Evolutionary conservation across 2,113 vertebrate species (phyloP).

Genomic region (Malurus elegans): DNA sequence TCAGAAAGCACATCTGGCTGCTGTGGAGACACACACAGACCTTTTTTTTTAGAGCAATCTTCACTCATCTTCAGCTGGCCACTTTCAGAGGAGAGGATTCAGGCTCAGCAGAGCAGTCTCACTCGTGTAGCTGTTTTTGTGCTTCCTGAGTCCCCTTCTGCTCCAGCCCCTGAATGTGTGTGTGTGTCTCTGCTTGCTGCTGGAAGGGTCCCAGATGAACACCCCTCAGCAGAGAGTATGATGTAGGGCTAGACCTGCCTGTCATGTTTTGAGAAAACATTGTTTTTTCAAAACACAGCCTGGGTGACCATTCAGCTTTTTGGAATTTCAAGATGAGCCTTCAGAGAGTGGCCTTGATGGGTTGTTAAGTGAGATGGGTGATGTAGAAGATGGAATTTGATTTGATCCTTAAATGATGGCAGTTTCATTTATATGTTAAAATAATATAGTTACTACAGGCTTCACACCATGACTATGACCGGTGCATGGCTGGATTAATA

Average conservation of each 20-base stretch:
- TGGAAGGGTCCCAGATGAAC: not conserved
- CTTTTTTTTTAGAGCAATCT: not conserved
- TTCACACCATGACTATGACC: fast-evolving
- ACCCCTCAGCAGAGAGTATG: not conserved
- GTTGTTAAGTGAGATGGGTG: not conserved
- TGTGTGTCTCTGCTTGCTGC: not conserved
- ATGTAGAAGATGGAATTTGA: not conserved
- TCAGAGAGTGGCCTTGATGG: not conserved
- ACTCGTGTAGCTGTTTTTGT: not conserved
- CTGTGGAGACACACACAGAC: not conserved
- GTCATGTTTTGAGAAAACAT: not conserved
- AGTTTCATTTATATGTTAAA: not conserved
- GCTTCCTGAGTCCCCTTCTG: not conserved
- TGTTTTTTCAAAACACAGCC: not conserved
- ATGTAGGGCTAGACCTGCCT: not conserved
- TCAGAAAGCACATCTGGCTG: not conserved
- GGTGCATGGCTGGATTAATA: not conserved
- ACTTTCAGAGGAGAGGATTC: not conserved
- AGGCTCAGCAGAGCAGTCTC: not conserved
- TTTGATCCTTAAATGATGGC: not conserved
- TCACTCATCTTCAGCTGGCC: not conserved
- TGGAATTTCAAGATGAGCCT: not conserved
- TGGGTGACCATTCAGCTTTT: not conserved
- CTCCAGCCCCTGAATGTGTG: not conserved
- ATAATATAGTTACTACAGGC: not conserved